These are phyloP conservation scores for Eledona agricola DNA, from an alignment of 2,888 invertebrate species.

Conservation along the genomic window DNA sequence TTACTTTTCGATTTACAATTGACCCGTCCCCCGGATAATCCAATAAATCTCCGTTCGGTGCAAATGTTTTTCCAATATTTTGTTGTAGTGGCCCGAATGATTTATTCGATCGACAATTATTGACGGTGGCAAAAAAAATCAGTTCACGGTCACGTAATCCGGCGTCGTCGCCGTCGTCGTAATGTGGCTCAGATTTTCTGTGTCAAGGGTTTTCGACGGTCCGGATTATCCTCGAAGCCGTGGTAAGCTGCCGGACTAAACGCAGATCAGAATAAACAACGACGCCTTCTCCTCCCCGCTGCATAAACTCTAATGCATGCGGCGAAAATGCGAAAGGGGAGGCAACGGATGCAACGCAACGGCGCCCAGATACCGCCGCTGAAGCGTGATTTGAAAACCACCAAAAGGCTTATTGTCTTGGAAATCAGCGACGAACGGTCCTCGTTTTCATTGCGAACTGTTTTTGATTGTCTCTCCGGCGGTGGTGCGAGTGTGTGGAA, in stretches of 20 bases:
- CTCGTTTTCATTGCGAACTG: background rate
- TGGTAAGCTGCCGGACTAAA: constrained; percentile 22
- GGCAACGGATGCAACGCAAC: constrained; percentile 2
- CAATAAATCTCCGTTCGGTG: constrained; percentile 48
- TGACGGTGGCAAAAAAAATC: constrained; percentile 5
- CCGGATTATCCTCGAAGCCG: constrained; percentile 14
- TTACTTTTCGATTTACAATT: constrained; percentile 17
- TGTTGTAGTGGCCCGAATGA: constrained; percentile 43
- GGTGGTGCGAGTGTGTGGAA: too few relatives aligned
- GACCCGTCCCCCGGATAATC: constrained; percentile 22
- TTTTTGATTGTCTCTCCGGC: too few relatives aligned
- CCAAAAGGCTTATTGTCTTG: background rate
- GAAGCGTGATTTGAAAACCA: constrained; percentile 8
- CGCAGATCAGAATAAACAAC: constrained; percentile 27
- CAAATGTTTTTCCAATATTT: constrained; percentile 49
- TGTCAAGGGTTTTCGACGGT: constrained; percentile 14
- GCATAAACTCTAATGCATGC: constrained; percentile 16
- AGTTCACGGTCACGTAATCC: constrained; percentile 11
- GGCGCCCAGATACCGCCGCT: too few relatives aligned
- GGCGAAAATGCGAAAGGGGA: constrained; percentile 11
- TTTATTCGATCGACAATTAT: constrained; percentile 39
- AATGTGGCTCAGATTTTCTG: constrained; percentile 18
- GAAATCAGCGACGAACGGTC: background rate
- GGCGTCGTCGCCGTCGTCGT: constrained; percentile 18
- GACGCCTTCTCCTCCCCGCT: background rate